phyloP scores from a whole-genome alignment of 2,113 vertebrate species.

The Athene noctua region DNA sequence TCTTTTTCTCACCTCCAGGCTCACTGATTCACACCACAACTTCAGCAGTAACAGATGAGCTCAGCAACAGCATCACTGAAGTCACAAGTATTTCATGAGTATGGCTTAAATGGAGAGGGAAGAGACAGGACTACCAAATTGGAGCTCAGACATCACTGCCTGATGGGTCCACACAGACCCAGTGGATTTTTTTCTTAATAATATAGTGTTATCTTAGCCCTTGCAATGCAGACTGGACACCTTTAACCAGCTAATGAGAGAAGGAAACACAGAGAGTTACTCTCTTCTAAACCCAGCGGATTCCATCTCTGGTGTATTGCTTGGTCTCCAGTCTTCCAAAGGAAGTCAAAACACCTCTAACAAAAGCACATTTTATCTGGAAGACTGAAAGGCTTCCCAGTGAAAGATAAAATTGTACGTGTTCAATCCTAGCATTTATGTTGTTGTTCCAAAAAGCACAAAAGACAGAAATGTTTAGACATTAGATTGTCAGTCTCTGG shows the following conservation, averaged over 20 bases:
- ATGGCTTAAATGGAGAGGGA: background rate
- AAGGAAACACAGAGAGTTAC: background rate
- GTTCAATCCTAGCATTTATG: background rate
- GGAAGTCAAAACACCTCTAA: background rate
- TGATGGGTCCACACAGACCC: background rate
- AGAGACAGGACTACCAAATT: rapidly evolving
- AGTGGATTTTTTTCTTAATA: background rate
- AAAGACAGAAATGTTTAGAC: constrained; percentile 4
- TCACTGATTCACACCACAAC: background rate
- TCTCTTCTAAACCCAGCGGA: background rate
- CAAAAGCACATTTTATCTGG: background rate
- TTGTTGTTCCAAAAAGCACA: background rate
- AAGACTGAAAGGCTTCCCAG: background rate
- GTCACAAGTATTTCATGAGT: background rate
- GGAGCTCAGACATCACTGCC: background rate
- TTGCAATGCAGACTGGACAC: background rate
- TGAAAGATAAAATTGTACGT: background rate
- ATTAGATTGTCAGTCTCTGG: background rate
- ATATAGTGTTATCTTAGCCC: background rate
- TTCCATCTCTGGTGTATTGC: background rate
- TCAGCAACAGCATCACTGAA: background rate
- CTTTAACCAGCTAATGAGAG: background rate
- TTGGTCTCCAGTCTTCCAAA: background rate
- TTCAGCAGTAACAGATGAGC: background rate
- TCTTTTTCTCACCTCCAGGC: background rate